Evolutionary conservation across 2,888 invertebrate genomes (phyloP).

Genomic region (Thyatira batis): DNA sequence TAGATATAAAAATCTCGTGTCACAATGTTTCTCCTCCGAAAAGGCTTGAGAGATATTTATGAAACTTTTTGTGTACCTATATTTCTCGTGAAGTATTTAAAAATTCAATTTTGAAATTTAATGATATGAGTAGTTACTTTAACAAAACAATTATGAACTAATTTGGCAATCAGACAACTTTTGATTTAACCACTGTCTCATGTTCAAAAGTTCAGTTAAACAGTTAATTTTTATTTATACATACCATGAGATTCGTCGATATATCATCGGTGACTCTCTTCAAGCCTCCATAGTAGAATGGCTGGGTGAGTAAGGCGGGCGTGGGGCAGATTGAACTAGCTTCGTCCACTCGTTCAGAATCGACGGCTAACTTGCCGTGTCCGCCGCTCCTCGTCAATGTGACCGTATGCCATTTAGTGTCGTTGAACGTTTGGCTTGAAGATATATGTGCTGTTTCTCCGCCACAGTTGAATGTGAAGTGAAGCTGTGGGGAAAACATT

Average conservation of each 20-base stretch:
- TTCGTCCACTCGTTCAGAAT: conserved; percentile 79
- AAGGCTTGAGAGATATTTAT: no score
- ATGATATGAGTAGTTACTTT: no score
- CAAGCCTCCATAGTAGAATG: conserved; percentile 93
- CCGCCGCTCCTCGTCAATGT: conserved; percentile 84
- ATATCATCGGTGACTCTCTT: conserved; percentile 58
- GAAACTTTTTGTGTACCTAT: no score
- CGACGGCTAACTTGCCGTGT: conserved; percentile 86
- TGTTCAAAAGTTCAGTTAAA: no score
- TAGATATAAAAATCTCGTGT: no score
- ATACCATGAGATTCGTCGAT: conserved; percentile 48
- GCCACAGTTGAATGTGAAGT: conserved; percentile 88
- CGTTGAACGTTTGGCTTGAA: conserved; percentile 84
- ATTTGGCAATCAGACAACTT: no score
- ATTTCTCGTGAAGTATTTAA: no score
- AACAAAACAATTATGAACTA: no score
- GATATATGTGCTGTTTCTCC: conserved; percentile 82
- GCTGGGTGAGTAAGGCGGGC: conserved; percentile 84
- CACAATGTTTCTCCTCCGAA: no score
- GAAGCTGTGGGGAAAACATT: conserved; percentile 67
- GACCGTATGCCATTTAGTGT: conserved; percentile 91
- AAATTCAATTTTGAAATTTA: no score
- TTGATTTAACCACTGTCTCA: no score
- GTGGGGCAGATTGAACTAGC: conserved; percentile 71
- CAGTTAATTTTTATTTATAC: conserved; percentile 8